Base-by-base conservation (phyloP, 2,113 vertebrate species). In the Desmodus rotundus region DNA sequence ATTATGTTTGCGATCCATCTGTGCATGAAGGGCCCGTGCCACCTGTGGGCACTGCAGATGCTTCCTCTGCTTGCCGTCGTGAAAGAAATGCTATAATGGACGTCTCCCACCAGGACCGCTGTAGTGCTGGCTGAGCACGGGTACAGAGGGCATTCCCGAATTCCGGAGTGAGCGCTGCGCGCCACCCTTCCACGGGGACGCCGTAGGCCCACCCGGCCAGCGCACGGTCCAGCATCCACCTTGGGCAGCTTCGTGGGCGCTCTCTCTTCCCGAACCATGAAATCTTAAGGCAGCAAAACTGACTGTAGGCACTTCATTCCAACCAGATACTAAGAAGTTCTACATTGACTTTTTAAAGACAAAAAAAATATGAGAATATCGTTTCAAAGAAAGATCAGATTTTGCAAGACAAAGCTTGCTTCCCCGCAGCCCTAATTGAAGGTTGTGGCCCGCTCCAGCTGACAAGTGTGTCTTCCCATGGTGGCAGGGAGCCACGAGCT, bases 171-270 rank as follows among this genome's bases (percentile, higher is more conserved):
- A 70, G n/a, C 2, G 13, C 17, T 38, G 0, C 0, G 4, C 8
- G 6, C 67, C 24, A 0, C 20, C 65, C 45, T 22, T 16, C 47
- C 20, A 11, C 65, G 36, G 26, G 11, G 38, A 20, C 1, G 9
- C 33, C 50, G 1, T 2, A 4, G n/a, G 7, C 52, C 19, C 14
- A 0, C 12, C 5, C 4, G 36, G 15, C 61, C 54, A 12, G 22
- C 13, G 10, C 2, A 54, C 4, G 1, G 31, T 3, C 4, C 3
- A 47, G 14, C 2, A 2, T 13, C 3, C 7, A 31, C 54, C 22
- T 1, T 0, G 14, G 33, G 3, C 38, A 16, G 2, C 28, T 19
- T 28, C 4, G 4, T 0, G 8, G 26, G 8, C 1, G 15, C 28
- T 19, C 4, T 16, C 1, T 17, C 17, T 47, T 4, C 72, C 72